Base-by-base conservation (phyloP, 2,888 invertebrate genomes). In the Alentia gelatinosa region DNA sequence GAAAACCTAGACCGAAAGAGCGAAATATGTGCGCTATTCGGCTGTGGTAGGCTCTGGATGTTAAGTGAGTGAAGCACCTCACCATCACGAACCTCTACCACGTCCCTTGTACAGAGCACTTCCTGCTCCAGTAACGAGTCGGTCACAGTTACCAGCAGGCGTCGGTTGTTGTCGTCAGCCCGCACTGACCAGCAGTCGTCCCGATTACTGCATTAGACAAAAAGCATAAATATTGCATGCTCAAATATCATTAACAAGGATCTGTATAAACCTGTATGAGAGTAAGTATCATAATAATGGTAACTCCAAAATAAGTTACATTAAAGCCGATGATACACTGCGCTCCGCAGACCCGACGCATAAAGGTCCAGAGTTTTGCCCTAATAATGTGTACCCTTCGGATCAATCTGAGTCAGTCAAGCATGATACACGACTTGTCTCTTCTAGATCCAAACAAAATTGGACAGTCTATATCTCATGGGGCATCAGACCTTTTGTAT, bases 101-200 rank as follows among this genome's bases (percentile, higher is more conserved):
- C 23, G 86, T 86, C 86, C 50, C 47, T 86, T 30, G 86, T 15
- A 30, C 86, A 86, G 50, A 50, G 1, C 5, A 30, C 15, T 19
- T 86, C 86, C 7, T 12, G 15, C 35, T 86, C 86, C 1, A 42
- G 40, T 9, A 15, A 5, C 9, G 86, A 86, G 35, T 86, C 86
- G 19, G 42, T 23, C 1, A 50, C 35, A 4, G 86, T 47, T 0
- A 86, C 0, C 7, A 86, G 26, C 12, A 86, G 42, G 1, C 86
- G 86, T 12, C 9, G 26, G 30, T 86, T 47, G 26, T 30, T 33
- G 12, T 47, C 86, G 35, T 33, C 30, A 5, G 86, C 50, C 30
- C 86, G 23, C 30, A 86, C 50, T 9, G 86, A 86, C 86, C 86
- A 86, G 86, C 86, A 86, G 86, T 86, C 86, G 19, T 86, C 47